Conservation (phyloP, 2,888 invertebrate species). For the Meteorus cinctellus region DNA sequence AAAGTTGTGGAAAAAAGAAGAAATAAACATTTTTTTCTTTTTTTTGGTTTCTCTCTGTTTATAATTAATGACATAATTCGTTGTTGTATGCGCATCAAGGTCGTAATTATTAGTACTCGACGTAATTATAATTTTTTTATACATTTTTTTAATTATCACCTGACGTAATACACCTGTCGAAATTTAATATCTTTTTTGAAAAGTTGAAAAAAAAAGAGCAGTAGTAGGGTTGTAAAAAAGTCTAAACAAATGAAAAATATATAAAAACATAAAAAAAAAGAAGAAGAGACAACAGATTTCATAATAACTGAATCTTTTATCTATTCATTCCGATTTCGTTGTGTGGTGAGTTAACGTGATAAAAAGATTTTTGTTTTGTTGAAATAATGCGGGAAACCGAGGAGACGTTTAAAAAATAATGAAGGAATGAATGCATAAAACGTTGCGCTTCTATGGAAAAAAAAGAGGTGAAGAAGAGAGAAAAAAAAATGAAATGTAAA, state of each 20-base stretch:
- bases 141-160: not conserved
- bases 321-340: conserved; percentile 6
- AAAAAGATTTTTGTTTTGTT: no score
- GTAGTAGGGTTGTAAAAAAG: not conserved
- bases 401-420: not conserved
- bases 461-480: conserved; percentile 16
- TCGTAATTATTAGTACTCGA: conserved; percentile 8
- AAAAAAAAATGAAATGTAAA: conserved; percentile 27
- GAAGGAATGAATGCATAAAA: conserved; percentile 1
- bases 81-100: conserved; percentile 5
- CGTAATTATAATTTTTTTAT: conserved; percentile 5
- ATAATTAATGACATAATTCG: conserved; percentile 4
- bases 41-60: not conserved
- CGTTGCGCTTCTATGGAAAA: conserved; percentile 23
- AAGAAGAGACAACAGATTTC: not conserved
- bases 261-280: not conserved
- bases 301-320: not conserved
- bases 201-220: not conserved
- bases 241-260: not conserved
- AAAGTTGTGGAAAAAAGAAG: not conserved
- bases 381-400: no score
- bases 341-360: no score
- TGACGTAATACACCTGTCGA: conserved; percentile 6
- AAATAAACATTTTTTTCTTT: not conserved
- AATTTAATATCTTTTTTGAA: not conserved